A percentile compares a stretch with the other conserved stretches of the same genome.
These are phyloP conservation scores for Saccostrea cuccullata DNA, from an alignment of 1,140 invertebrate genomes.

Conservation along the genomic window DNA sequence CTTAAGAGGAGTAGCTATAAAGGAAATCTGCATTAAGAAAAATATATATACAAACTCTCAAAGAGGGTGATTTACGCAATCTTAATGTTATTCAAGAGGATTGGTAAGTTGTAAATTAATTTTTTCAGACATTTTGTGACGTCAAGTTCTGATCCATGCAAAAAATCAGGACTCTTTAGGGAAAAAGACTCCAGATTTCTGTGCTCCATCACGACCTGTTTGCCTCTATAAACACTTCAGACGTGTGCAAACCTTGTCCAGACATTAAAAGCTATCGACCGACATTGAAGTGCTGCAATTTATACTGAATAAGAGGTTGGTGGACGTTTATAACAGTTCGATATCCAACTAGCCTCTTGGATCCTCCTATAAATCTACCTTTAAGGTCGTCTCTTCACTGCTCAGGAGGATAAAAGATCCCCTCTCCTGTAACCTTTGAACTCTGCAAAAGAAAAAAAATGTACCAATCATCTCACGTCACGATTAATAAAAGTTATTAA, in stretches of 20 bases:
- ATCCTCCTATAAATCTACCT: constrained; percentile 30
- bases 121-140: not conserved
- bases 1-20: too few relatives aligned
- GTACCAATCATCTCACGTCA: not conserved
- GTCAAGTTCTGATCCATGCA: not conserved
- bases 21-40: too few relatives aligned
- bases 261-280: constrained; percentile 35
- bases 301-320: not conserved
- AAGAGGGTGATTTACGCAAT: too few relatives aligned
- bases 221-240: constrained; percentile 16
- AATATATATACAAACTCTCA: too few relatives aligned
- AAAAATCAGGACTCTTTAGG: not conserved
- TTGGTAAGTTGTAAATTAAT: not conserved
- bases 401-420: constrained; percentile 11
- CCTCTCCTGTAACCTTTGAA: not conserved
- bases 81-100: not conserved
- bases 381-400: not conserved
- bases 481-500: constrained; percentile 2
- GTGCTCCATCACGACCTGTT: not conserved
- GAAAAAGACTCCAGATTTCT: constrained; percentile 10
- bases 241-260: constrained; percentile 1
- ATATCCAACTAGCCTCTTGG: constrained; percentile 3
- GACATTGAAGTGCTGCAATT: constrained; percentile 15
- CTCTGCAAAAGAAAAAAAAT: not conserved
- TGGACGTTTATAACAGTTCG: constrained; percentile 29